These are phyloP conservation scores for Pteruthius melanotis DNA, from an alignment of 2,113 vertebrate genomes.

Conservation along the genomic window DNA sequence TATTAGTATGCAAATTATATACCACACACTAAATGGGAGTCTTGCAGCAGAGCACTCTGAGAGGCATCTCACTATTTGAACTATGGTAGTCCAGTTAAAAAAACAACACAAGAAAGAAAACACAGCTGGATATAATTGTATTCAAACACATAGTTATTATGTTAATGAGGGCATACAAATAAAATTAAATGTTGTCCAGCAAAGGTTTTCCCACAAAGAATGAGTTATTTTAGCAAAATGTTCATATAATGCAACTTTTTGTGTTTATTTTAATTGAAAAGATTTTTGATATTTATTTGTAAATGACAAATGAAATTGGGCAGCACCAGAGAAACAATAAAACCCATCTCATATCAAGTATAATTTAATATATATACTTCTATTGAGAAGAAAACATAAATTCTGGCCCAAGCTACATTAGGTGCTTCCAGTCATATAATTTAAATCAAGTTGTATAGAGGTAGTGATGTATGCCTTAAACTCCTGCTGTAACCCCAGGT, in stretches of 20 bases:
- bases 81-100: conserved; percentile 32
- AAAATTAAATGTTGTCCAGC: conserved; percentile 43
- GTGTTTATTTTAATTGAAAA: neutral
- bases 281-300: neutral
- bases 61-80: conserved; percentile 25
- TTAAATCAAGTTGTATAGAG: neutral
- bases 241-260: neutral
- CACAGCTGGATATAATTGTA: conserved; percentile 59
- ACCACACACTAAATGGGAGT: neutral
- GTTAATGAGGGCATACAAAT: conserved; percentile 20
- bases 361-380: neutral
- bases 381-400: neutral
- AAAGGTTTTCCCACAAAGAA: conserved; percentile 22
- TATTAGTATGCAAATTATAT: conserved; percentile 67
- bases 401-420: neutral
- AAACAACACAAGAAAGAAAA: conserved; percentile 33
- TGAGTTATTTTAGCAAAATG: neutral
- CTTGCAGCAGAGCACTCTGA: conserved; percentile 32
- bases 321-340: neutral
- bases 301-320: neutral
- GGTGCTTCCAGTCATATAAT: neutral
- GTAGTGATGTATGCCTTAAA: neutral
- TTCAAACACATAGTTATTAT: conserved; percentile 41
- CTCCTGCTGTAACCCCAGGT: neutral
- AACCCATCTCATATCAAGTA: neutral